Percentiles rank a stretch among this genome's conserved stretches.
Evolutionary conservation across 2,888 invertebrate species (phyloP).

Genomic region (Meiosimyza decipiens): DNA sequence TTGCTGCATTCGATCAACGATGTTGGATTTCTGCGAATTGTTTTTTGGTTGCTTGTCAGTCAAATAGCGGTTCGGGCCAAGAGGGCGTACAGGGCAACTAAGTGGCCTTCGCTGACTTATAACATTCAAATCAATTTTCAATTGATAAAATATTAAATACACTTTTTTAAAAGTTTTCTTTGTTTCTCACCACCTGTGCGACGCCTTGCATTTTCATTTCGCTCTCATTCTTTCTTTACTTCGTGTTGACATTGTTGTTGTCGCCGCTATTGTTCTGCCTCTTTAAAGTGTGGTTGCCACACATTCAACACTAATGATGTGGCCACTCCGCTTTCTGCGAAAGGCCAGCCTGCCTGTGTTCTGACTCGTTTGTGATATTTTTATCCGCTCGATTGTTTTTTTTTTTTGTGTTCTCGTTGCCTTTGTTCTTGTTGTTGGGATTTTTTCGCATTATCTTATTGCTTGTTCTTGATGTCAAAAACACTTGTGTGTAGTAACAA

Average conservation of each 20-base stretch:
- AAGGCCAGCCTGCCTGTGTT: not conserved
- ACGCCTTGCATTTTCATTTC: not conserved
- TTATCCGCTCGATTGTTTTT: slow-evolving; percentile 35
- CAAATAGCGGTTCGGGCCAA: no score
- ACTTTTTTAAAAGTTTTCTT: no score
- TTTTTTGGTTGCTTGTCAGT: no score
- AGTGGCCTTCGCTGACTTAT: no score
- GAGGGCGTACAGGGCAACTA: no score
- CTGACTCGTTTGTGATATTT: slow-evolving; percentile 28
- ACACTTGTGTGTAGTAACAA: not conserved
- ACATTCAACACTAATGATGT: slow-evolving; percentile 14
- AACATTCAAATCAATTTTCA: no score
- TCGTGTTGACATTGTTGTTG: slow-evolving; percentile 12
- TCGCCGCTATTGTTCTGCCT: slow-evolving; percentile 10
- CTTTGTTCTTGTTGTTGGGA: not conserved
- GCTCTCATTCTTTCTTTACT: not conserved
- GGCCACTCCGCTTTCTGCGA: slow-evolving; percentile 10
- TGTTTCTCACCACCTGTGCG: no score
- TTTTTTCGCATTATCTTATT: not conserved
- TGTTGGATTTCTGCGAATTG: no score
- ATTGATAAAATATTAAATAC: no score
- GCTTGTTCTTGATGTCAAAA: not conserved
- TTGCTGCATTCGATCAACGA: no score
- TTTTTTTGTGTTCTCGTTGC: not conserved
- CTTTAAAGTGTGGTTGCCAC: slow-evolving; percentile 15